Base-by-base conservation (phyloP, 1,140 invertebrate species). In the Branchinecta lindahli region DNA sequence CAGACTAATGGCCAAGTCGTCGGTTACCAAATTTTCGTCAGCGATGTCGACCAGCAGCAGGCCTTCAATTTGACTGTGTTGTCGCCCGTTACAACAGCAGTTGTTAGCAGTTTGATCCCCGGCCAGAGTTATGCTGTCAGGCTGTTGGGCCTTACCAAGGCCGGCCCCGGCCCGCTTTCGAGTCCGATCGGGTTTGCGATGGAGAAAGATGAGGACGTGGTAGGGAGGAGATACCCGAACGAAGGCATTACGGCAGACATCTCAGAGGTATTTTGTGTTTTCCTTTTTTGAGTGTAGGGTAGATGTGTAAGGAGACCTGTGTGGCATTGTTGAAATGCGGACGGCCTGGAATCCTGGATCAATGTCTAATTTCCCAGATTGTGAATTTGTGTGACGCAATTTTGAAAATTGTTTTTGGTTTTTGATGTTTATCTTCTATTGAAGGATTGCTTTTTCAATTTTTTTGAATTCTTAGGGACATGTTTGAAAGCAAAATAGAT, bases 1-100 rank as follows among this genome's bases (percentile, higher is more conserved):
- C 86, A 90, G 71, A 85, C 89, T 74, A 93, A 93, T 80, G 91
- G 91, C 66, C 81, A 88, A 74, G 80, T 94, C 7, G 81, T 86
- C 71, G 91, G 90, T 67, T 94, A 92, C 75, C 88, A 89, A 81
- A 68, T 72, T 18, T 67, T 46, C 15, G 45, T 46, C 18, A 66
- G 46, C 20, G 68, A 47, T 45, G 45, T 66, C 7, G 68, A 69
- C n/a, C 46, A 66, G 61, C 45, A 66, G 47, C 44, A 69, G 45
- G 68, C 68, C 18, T 61, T 61, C 69, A 72, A 72, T 66, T 69
- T 72, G 71, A 72, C 71, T 20, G 52, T 72, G 12, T 68, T 68
- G n/a, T 61, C 71, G 7, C 21, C 68, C 6, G 65, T 68, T 15
- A 72, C 71, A 8, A 69, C 71, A 45, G 68, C 69, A 20, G 68